Percentiles rank a stretch among this genome's conserved stretches.
Conservation (phyloP, 2,113 vertebrate species). For the Solea senegalensis region DNA sequence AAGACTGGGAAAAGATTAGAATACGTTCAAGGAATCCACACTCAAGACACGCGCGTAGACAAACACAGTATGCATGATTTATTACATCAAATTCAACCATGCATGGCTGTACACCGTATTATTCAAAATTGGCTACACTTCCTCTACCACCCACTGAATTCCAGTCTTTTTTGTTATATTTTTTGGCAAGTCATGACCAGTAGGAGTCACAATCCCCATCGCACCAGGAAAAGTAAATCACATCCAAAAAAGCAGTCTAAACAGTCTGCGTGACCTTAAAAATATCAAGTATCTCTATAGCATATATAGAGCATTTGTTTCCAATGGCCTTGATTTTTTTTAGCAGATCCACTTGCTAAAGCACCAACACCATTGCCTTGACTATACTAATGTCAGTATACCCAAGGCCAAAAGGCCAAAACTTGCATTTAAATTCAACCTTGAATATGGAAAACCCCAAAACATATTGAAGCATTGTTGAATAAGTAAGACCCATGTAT, state of each 20-base stretch:
- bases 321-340: background rate
- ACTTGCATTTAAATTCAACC: background rate
- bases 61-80: slow-evolving; percentile 1
- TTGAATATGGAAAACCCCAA: background rate
- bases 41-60: background rate
- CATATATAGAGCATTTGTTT: background rate
- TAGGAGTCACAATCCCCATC: background rate
- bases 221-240: background rate
- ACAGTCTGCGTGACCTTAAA: slow-evolving; percentile 8
- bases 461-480: background rate
- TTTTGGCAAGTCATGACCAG: background rate
- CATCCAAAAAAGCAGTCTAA: slow-evolving; percentile 2
- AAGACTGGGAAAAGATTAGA: background rate
- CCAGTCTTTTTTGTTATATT: background rate
- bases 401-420: no score
- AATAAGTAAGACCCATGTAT: background rate
- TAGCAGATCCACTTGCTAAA: background rate
- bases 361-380: no score
- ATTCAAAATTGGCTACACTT: background rate
- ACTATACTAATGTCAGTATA: no score
- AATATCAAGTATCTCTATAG: background rate
- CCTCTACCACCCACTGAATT: background rate
- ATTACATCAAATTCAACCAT: slow-evolving; percentile 3
- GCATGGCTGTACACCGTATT: background rate
- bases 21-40: slow-evolving; percentile 9